Evolutionary conservation across 2,888 invertebrate species (phyloP).

Genomic region (Germaria angustata): DNA sequence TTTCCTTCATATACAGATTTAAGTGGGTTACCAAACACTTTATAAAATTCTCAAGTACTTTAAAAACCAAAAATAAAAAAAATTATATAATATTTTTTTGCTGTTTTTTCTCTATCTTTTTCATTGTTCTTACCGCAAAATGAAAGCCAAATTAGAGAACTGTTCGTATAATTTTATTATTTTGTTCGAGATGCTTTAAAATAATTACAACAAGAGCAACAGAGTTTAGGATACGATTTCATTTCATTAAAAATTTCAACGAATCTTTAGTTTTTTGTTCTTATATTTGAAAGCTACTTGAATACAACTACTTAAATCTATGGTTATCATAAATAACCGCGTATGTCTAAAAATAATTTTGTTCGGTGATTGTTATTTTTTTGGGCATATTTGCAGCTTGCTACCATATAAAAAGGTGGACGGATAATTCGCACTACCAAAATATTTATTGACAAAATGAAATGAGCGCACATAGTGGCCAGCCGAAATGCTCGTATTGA

Average conservation of each 20-base stretch:
- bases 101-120: slow-evolving; percentile 47
- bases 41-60: slow-evolving; percentile 63
- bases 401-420: too few species aligned
- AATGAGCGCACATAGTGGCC: too few species aligned
- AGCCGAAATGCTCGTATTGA: too few species aligned
- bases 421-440: too few species aligned
- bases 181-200: neutral
- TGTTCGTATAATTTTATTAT: slow-evolving; percentile 1
- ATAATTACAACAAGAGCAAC: neutral
- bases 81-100: slow-evolving; percentile 47
- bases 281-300: slow-evolving; percentile 14
- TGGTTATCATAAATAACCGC: neutral
- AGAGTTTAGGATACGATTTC: neutral
- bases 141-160: slow-evolving; percentile 26
- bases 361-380: too few species aligned
- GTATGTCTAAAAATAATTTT: neutral
- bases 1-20: slow-evolving; percentile 43
- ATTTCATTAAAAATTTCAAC: neutral
- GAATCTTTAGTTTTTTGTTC: neutral
- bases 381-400: too few species aligned
- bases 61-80: slow-evolving; percentile 29
- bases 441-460: too few species aligned
- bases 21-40: slow-evolving; percentile 67
- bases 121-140: slow-evolving; percentile 29
- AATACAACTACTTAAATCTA: neutral